Conservation (phyloP, 2,113 vertebrate species). For the Rhinolophus ferrumequinum region DNA sequence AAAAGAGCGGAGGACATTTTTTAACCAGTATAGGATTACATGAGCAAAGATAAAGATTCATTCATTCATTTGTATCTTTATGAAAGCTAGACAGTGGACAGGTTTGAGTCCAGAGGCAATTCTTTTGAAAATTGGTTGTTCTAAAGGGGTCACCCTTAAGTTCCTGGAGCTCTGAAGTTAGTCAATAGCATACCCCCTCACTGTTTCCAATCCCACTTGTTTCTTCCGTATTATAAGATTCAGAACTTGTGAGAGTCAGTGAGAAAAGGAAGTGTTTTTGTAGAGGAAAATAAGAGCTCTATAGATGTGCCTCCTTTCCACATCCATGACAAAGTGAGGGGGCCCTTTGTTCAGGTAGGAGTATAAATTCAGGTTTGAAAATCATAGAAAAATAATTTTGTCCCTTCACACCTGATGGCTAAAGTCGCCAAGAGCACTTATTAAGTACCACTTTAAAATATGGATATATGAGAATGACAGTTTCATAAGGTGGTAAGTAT, state of each 20-base stretch:
- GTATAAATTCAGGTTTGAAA: neutral
- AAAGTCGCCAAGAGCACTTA: neutral
- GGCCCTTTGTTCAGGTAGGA: neutral
- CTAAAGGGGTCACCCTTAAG: neutral
- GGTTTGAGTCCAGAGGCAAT: neutral
- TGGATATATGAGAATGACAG: neutral
- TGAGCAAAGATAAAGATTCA: neutral
- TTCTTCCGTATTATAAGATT: neutral
- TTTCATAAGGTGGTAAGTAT: neutral
- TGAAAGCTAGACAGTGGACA: neutral
- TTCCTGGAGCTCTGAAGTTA: neutral
- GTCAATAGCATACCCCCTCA: neutral
- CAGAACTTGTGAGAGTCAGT: neutral
- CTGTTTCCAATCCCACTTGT: neutral
- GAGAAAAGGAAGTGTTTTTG: neutral
- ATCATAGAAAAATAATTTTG: neutral
- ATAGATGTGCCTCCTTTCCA: neutral
- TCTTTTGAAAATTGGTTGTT: constrained; percentile 17
- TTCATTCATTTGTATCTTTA: neutral
- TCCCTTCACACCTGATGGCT: neutral
- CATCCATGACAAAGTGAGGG: neutral
- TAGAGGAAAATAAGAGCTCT: neutral
- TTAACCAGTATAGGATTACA: neutral
- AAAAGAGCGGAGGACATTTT: neutral
- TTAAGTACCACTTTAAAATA: neutral